Conservation (phyloP, 1,140 invertebrate species). For the Dufourea novaeangliae region DNA sequence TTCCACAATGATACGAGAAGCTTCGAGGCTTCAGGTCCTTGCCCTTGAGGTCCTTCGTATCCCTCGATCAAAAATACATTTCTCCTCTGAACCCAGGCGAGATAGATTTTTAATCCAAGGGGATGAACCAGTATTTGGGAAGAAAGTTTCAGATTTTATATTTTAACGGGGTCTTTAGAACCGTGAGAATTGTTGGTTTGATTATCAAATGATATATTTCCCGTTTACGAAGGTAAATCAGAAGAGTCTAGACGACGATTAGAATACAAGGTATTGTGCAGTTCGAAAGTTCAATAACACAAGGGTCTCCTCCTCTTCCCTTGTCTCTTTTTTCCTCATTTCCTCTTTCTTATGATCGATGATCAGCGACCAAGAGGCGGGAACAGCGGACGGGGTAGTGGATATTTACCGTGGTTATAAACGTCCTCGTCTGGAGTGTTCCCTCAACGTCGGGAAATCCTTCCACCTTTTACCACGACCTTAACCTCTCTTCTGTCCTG, state of each 20-base stretch:
- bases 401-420: constrained; percentile 74
- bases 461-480: constrained; percentile 35
- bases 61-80: background rate
- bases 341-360: background rate
- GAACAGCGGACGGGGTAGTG: background rate
- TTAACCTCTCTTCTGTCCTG: constrained; percentile 4
- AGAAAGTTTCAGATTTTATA: no score
- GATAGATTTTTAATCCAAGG: constrained; percentile 29
- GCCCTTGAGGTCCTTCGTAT: background rate
- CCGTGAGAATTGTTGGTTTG: no score
- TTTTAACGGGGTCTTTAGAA: no score
- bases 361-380: constrained; percentile 26
- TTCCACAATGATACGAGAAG: constrained; percentile 6
- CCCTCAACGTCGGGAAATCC: constrained; percentile 46
- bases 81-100: background rate
- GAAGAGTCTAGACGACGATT: no score
- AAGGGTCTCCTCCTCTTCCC: background rate
- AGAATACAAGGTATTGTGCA: background rate
- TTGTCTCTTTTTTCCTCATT: background rate
- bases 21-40: background rate
- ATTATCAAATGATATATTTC: no score
- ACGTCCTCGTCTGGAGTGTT: constrained; percentile 57
- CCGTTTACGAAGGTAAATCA: no score
- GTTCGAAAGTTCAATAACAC: background rate
- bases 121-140: no score